Conservation (phyloP, 2,888 invertebrate genomes). For the Mongoloraphidia duomilia region DNA sequence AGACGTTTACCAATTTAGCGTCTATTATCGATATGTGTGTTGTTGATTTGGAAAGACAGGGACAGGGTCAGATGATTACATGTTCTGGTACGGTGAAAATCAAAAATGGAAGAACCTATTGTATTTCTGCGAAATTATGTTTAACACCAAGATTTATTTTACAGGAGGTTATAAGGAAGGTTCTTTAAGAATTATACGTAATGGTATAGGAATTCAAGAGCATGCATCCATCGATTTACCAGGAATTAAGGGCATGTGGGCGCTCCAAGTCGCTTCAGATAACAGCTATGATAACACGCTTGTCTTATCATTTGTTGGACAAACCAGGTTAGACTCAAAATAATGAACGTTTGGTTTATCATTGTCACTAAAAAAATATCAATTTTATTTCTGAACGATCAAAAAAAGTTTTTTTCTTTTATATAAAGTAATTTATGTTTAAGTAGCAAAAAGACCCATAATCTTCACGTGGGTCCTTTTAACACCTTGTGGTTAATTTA, state of each 20-base stretch:
- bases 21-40: constrained; percentile 98
- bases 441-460: too few species aligned
- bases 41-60: constrained; percentile 90
- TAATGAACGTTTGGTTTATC: too few species aligned
- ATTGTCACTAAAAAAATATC: too few species aligned
- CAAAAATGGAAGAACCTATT: background rate
- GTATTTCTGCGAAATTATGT: background rate
- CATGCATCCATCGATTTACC: constrained; percentile 94
- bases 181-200: constrained; percentile 88
- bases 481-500: too few species aligned
- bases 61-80: constrained; percentile 94
- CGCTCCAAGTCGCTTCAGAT: constrained; percentile 58
- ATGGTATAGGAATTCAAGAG: constrained; percentile 97
- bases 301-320: constrained; percentile 92
- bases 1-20: constrained; percentile 91
- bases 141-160: constrained; percentile 5
- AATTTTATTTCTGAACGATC: too few species aligned
- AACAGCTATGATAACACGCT: constrained; percentile 69
- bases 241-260: constrained; percentile 98
- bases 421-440: too few species aligned
- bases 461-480: too few species aligned
- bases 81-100: constrained; percentile 57
- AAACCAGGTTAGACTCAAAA: constrained; percentile 52
- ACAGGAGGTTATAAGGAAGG: constrained; percentile 89
- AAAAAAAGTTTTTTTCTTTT: too few species aligned